Evolutionary conservation across 2,113 vertebrate species (phyloP), one percentile per base, ranked within the genome.

Genomic region (Marmota monax): DNA sequence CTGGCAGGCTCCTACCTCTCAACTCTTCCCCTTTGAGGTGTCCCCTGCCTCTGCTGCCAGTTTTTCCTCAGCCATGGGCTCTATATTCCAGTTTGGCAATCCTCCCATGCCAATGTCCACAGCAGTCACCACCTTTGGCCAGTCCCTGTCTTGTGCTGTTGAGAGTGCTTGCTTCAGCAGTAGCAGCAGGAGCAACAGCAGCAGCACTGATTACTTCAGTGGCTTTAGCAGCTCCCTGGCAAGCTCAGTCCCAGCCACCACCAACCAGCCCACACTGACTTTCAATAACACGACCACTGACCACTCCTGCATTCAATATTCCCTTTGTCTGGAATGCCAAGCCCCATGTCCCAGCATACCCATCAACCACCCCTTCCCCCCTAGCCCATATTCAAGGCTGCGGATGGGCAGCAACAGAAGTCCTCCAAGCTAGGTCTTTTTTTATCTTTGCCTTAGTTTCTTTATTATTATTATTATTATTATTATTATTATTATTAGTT

Each of bases 21-120:
- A 98, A 51, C 94, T 98, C 1, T 99, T 99, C 87, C 98, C 98
- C 13, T 99, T 99, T 0, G 98, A 98, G 56, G 61, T 96, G 4
- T 1, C 97, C 0, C 1, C 98, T 4, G 67, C 96, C 1, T 95
- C 98, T 0, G 61, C 87, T 96, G 97, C 98, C 98, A 98, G 93
- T 96, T 98, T 98, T 0, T 13, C 98, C 56, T 88, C 98, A 16
- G 80, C 98, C 58, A 90, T 97, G 29, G 96, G 96, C 29, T 61
- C 98, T 0, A 27, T 97, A 67, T 99, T 99, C 95, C 96, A 98
- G 20, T 99, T 99, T 1, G 99, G 99, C 69, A 98, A 98, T 16
- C 58, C 97, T 29, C 20, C 98, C 20, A 48, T 97, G 58, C 45
- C 98, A 0, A 11, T 77, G 0, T 34, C 95, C 4, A 56, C 98